phyloP scores from a whole-genome alignment of 2,888 invertebrate species.

The Parnassius smintheus region DNA sequence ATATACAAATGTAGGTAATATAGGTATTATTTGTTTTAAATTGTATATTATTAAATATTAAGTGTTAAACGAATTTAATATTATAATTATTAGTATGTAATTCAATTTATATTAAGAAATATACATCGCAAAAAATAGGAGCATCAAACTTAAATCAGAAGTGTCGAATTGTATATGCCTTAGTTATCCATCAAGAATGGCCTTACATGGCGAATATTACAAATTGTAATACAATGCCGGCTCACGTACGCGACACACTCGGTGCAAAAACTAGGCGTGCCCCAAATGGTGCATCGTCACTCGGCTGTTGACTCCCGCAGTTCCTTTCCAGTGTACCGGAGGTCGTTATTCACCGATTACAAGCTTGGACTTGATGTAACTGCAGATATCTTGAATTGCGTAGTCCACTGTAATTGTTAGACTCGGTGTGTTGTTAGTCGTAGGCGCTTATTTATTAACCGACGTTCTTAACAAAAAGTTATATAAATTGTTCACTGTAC shows the following conservation, averaged over 20 bases:
- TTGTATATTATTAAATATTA: no score
- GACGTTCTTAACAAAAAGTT: slow-evolving; percentile 5
- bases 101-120: not conserved
- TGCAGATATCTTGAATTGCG: slow-evolving; percentile 27
- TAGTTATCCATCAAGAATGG: slow-evolving; percentile 35
- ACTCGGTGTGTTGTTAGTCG: slow-evolving; percentile 15
- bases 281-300: slow-evolving; percentile 46
- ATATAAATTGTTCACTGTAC: slow-evolving; percentile 10
- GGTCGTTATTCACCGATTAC: slow-evolving; percentile 29
- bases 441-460: slow-evolving; percentile 16
- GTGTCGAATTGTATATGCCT: slow-evolving; percentile 24
- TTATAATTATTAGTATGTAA: no score
- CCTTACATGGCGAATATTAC: slow-evolving; percentile 55
- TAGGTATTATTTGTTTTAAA: no score
- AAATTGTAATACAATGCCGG: slow-evolving; percentile 73
- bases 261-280: slow-evolving; percentile 56
- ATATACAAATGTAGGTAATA: no score
- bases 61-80: no score
- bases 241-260: slow-evolving; percentile 28
- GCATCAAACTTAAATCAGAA: slow-evolving; percentile 14
- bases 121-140: slow-evolving; percentile 1
- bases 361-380: slow-evolving; percentile 26
- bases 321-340: slow-evolving; percentile 26
- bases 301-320: slow-evolving; percentile 38
- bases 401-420: slow-evolving; percentile 30